Conservation (phyloP, 2,113 vertebrate genomes). For the Bufo bufo region DNA sequence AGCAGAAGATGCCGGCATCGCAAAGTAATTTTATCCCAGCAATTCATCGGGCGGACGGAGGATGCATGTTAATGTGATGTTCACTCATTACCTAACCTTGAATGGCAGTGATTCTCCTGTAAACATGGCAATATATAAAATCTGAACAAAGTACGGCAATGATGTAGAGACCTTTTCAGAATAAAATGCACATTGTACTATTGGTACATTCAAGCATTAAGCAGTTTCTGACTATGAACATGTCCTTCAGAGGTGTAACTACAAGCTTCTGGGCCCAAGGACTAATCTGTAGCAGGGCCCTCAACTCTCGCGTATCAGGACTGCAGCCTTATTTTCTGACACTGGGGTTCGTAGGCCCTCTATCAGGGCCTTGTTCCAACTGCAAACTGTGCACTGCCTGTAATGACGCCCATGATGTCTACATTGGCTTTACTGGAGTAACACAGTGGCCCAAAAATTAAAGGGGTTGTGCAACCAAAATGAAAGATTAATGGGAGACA, state of each 20-base stretch:
- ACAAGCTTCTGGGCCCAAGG: neutral
- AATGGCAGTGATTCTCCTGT: neutral
- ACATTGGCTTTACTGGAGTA: too few relatives aligned
- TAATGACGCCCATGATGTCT: too few relatives aligned
- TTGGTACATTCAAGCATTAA: neutral
- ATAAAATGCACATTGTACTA: neutral
- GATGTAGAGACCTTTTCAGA: neutral
- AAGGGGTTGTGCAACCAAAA: too few relatives aligned
- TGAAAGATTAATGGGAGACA: too few relatives aligned
- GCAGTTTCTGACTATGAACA: neutral
- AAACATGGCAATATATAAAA: neutral
- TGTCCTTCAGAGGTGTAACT: neutral
- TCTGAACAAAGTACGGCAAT: neutral
- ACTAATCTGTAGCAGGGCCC: too few relatives aligned
- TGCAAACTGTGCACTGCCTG: too few relatives aligned
- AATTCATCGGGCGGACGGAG: neutral
- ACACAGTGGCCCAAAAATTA: too few relatives aligned
- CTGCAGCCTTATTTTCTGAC: too few relatives aligned
- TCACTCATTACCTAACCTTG: constrained; percentile 21
- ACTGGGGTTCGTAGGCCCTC: too few relatives aligned
- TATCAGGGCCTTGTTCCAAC: too few relatives aligned
- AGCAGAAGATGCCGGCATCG: constrained; percentile 12
- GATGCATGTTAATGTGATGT: constrained; percentile 6
- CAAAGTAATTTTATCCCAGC: constrained; percentile 3
- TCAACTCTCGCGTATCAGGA: too few relatives aligned